Percentiles rank a stretch among this genome's conserved stretches.
phyloP scores from a whole-genome alignment of 1,140 invertebrate species.

The Lineus longissimus region DNA sequence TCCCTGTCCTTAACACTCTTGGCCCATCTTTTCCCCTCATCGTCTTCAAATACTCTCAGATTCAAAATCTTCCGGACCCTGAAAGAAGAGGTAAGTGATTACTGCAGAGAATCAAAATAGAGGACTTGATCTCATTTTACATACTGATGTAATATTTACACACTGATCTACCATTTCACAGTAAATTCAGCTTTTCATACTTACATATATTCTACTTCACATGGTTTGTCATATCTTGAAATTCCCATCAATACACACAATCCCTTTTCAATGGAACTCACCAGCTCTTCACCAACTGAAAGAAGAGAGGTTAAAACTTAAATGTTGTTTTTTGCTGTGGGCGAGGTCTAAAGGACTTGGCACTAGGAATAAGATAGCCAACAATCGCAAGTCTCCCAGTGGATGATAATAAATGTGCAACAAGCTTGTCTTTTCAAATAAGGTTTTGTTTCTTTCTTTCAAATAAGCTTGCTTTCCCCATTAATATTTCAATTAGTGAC shows the following conservation, averaged over 20 bases:
- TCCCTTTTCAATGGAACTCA: constrained; percentile 79
- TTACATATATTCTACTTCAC: constrained; percentile 85
- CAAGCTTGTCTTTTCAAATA: too few relatives aligned
- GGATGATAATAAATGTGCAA: too few relatives aligned
- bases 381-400: too few relatives aligned
- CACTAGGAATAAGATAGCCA: too few relatives aligned
- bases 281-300: constrained; percentile 72
- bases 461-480: too few relatives aligned
- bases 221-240: constrained; percentile 68
- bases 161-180: background rate
- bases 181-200: constrained; percentile 23
- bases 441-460: too few relatives aligned
- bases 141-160: background rate
- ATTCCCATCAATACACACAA: constrained; percentile 85
- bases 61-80: constrained; percentile 79
- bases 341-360: too few relatives aligned
- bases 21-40: constrained; percentile 73
- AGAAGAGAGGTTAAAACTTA: too few relatives aligned
- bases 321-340: too few relatives aligned
- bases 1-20: constrained; percentile 69
- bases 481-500: too few relatives aligned
- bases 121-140: too few relatives aligned
- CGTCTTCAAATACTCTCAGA: constrained; percentile 76
- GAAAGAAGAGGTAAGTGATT: constrained; percentile 30
- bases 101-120: background rate